These are phyloP conservation scores for Hydropotes inermis DNA, from an alignment of 2,113 vertebrate genomes.

Conservation along the genomic window DNA sequence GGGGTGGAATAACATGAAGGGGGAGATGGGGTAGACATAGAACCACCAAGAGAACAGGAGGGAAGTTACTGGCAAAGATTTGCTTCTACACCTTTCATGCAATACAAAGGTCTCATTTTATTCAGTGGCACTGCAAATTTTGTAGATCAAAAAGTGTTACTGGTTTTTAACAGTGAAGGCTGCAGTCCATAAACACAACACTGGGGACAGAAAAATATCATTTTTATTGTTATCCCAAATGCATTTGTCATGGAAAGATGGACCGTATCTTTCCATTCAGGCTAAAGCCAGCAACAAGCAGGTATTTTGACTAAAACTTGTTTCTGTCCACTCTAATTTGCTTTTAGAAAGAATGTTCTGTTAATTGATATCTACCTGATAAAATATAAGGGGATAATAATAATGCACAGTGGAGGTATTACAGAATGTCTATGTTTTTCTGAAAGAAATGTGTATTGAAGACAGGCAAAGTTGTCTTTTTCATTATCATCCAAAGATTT, in stretches of 20 bases:
- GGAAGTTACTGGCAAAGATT: background rate
- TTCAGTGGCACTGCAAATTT: background rate
- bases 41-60: background rate
- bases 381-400: background rate
- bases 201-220: background rate
- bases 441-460: background rate
- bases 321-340: background rate
- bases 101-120: background rate
- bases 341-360: background rate
- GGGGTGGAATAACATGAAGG: background rate
- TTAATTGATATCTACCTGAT: background rate
- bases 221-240: background rate
- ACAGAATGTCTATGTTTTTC: background rate
- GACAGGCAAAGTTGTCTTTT: background rate
- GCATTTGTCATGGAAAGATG: background rate
- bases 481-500: background rate
- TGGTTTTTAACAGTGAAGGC: background rate
- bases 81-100: background rate
- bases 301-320: background rate
- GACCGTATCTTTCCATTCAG: background rate
- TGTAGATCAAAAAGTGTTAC: background rate
- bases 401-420: background rate
- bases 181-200: background rate
- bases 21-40: fast-evolving
- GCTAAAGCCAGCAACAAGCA: background rate